A percentile compares a stretch with the other conserved stretches of the same genome.
phyloP scores from a whole-genome alignment of 2,113 vertebrate genomes.

The Grallaria varia region DNA sequence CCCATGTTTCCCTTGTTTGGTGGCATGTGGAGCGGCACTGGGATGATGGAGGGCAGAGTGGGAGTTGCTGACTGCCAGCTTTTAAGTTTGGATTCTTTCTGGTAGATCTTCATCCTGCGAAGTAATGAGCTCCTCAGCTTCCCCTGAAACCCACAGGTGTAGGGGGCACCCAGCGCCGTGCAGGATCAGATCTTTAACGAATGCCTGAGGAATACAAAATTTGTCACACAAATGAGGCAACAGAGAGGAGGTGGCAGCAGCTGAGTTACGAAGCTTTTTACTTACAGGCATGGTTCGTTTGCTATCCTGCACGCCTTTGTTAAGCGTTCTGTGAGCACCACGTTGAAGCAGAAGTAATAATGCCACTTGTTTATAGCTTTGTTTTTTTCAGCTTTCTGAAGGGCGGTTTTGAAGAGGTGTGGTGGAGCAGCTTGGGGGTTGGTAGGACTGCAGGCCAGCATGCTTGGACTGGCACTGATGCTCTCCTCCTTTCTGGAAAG shows the following conservation, averaged over 20 bases:
- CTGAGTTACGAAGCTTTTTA: conserved; percentile 16
- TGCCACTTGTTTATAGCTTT: not conserved
- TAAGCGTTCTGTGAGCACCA: not conserved
- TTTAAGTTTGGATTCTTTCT: not conserved
- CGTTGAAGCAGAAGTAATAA: not conserved
- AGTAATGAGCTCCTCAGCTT: conserved; percentile 9
- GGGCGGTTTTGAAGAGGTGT: not conserved
- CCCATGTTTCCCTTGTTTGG: not conserved
- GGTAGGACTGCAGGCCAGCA: not conserved
- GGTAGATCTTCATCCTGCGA: conserved; percentile 13
- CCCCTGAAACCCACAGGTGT: not conserved
- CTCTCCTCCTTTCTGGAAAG: not conserved
- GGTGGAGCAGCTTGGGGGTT: not conserved
- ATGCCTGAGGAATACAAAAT: conserved; percentile 17
- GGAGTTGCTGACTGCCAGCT: not conserved
- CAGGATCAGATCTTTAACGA: not conserved
- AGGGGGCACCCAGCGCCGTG: not conserved
- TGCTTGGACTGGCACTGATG: not conserved
- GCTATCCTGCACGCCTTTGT: not conserved
- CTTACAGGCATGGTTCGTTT: not conserved
- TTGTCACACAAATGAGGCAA: conserved; percentile 16
- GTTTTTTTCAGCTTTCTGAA: not conserved
- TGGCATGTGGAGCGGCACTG: rapidly evolving
- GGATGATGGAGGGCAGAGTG: not conserved
- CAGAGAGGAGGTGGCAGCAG: not conserved